A percentile compares a stretch with the other conserved stretches of the same genome.
phyloP scores from a whole-genome alignment of 2,888 invertebrate species.

The Zootermopsis nevadensis region DNA sequence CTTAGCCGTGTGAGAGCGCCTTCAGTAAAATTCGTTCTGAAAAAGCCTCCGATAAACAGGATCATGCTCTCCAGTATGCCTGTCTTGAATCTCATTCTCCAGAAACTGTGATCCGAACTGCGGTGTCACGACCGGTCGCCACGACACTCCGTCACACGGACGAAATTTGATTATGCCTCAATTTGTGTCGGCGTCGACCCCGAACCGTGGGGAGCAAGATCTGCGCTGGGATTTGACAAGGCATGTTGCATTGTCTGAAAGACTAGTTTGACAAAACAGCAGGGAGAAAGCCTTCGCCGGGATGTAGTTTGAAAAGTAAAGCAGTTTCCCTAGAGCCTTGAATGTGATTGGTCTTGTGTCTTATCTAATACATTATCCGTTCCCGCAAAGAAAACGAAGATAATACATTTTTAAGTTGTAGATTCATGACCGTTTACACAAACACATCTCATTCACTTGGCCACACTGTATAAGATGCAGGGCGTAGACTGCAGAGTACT shows the following conservation, averaged over 20 bases:
- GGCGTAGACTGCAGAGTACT: too few species aligned
- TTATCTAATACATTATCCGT: too few species aligned
- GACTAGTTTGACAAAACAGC: background rate
- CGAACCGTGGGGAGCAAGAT: background rate
- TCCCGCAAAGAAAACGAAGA: too few species aligned
- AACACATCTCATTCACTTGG: too few species aligned
- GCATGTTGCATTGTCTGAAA: background rate
- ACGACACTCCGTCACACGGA: conserved; percentile 47
- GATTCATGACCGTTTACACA: too few species aligned
- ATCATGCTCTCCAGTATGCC: background rate
- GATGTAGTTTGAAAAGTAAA: background rate
- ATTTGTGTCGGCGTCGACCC: conserved; percentile 14
- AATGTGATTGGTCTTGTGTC: background rate
- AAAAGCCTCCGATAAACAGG: background rate
- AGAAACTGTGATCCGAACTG: background rate
- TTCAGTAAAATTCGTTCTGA: too few species aligned
- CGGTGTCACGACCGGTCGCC: conserved; percentile 43
- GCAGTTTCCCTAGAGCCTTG: background rate
- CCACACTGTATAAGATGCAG: too few species aligned
- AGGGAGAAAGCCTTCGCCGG: background rate
- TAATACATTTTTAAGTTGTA: too few species aligned
- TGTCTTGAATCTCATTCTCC: background rate
- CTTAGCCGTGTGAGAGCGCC: too few species aligned
- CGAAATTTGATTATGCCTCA: conserved; percentile 47
- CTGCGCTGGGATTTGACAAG: conserved; percentile 7